Conservation (phyloP, 2,113 vertebrate species). For the Balaenoptera acutorostrata region DNA sequence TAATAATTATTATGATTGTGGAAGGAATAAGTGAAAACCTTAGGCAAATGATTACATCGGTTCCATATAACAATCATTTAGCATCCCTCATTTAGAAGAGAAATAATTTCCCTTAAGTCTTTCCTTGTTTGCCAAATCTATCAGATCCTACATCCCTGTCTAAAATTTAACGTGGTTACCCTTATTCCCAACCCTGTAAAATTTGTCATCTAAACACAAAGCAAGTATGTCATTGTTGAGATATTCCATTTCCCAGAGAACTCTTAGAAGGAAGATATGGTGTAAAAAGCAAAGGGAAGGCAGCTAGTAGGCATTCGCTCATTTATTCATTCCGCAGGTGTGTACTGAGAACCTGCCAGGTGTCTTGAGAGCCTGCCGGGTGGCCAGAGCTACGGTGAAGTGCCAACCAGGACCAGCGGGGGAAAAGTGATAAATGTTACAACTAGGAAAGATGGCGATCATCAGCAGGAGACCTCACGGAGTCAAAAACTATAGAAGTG, state of each 20-base stretch:
- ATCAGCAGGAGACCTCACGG: background rate
- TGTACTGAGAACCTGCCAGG: background rate
- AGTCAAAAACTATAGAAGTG: background rate
- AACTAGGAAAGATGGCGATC: background rate
- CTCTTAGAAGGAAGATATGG: background rate
- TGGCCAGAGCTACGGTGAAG: background rate
- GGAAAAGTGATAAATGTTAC: background rate
- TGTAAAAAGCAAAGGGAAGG: background rate
- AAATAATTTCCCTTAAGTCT: background rate
- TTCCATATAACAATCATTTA: background rate
- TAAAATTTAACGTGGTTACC: slow-evolving; percentile 9
- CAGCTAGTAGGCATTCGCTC: background rate
- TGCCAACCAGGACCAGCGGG: background rate
- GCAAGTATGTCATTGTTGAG: background rate
- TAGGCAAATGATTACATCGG: background rate
- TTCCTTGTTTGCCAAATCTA: background rate
- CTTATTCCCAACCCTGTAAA: background rate
- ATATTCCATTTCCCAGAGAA: background rate
- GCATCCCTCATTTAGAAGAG: background rate
- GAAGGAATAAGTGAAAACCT: background rate
- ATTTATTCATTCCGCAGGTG: background rate
- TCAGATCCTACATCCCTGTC: background rate
- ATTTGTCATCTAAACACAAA: background rate
- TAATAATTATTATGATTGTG: background rate
- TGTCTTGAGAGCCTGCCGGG: background rate